A percentile compares a stretch with the other conserved stretches of the same genome.
These are phyloP conservation scores for Phymanthus crucifer DNA, from an alignment of 92 coral and sea anemone genomes.

Conservation along the genomic window DNA sequence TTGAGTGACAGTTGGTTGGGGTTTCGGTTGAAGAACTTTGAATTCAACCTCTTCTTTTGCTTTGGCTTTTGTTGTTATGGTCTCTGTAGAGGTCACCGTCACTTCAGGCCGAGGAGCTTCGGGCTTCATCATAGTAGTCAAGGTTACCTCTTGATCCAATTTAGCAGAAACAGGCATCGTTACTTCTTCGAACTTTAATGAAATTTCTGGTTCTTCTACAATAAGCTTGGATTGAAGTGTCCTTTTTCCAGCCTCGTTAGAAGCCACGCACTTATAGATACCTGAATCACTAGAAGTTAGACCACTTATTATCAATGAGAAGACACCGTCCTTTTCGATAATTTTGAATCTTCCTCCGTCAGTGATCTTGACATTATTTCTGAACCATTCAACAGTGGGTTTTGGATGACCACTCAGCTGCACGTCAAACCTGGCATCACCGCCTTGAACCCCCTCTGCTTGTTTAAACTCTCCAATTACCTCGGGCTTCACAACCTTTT, in stretches of 20 bases:
- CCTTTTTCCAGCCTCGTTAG: conserved; percentile 82
- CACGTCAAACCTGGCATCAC: conserved; percentile 69
- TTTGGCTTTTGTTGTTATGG: conserved; percentile 18
- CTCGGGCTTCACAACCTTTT: conserved; percentile 58
- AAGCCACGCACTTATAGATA: conserved; percentile 78
- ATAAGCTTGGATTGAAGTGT: conserved; percentile 73
- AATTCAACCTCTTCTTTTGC: conserved; percentile 30
- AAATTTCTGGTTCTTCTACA: conserved; percentile 73
- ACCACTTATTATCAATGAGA: conserved; percentile 69
- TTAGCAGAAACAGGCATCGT: conserved; percentile 26
- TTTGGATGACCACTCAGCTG: conserved; percentile 68
- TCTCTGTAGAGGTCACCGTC: neutral
- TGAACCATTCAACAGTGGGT: conserved; percentile 88
- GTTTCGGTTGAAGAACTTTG: conserved; percentile 18
- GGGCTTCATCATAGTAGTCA: conserved; percentile 3
- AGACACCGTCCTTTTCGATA: conserved; percentile 63
- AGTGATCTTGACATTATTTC: conserved; percentile 63
- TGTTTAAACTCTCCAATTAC: conserved; percentile 56
- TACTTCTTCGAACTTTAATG: conserved; percentile 82
- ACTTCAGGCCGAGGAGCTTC: conserved; percentile 36
- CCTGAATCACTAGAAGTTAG: conserved; percentile 85
- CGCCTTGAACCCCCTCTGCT: conserved; percentile 63
- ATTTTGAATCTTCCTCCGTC: conserved; percentile 64
- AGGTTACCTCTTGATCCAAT: conserved; percentile 16
- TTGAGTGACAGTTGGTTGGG: conserved; percentile 21